Conservation (phyloP, 2,113 vertebrate species). For the Copsychus sechellarum region DNA sequence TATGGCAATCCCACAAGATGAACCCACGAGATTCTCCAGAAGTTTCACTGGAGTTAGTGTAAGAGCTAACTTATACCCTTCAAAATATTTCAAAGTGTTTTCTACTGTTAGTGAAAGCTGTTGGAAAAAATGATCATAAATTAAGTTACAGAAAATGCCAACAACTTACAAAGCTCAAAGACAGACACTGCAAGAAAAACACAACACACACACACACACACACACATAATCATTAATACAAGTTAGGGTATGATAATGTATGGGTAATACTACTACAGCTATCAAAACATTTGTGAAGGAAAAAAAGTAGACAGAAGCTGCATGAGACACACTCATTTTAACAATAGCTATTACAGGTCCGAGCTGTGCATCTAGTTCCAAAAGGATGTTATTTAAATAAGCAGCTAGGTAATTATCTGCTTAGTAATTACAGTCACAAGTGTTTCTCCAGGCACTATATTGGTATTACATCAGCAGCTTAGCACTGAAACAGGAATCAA, state of each 20-base stretch:
- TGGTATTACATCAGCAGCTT: conserved; percentile 5
- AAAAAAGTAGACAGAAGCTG: neutral
- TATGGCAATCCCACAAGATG: neutral
- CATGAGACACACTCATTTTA: neutral
- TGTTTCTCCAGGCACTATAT: conserved; percentile 4
- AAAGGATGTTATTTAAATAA: conserved; percentile 59
- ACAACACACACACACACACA: neutral
- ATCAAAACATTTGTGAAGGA: conserved; percentile 48
- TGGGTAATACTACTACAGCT: neutral
- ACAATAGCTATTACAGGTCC: conserved; percentile 38
- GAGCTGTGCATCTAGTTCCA: neutral
- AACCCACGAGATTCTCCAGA: neutral
- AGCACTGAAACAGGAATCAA: neutral
- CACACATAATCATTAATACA: neutral
- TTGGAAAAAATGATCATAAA: neutral
- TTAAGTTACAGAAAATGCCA: neutral
- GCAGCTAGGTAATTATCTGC: conserved; percentile 48
- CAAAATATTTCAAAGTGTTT: neutral
- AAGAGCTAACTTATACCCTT: neutral
- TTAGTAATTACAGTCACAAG: conserved; percentile 40
- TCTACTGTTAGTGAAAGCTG: neutral
- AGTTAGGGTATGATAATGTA: neutral
- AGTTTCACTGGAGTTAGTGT: neutral
- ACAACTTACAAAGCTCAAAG: neutral
- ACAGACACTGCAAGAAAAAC: neutral